Conservation (phyloP, 2,888 invertebrate species). For the Watsonalla binaria region DNA sequence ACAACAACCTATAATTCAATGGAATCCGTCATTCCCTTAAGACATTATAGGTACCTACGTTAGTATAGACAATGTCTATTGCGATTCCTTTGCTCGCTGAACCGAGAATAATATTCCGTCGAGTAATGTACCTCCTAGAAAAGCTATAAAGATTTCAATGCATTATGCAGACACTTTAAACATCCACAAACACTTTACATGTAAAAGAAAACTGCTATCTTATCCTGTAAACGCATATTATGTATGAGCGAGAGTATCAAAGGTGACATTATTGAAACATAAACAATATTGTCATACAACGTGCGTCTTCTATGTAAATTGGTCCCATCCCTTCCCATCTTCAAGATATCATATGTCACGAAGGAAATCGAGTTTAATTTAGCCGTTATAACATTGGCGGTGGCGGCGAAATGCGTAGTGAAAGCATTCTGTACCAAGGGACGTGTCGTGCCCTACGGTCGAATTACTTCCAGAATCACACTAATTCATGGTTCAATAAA, state of each 20-base stretch:
- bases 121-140: no score
- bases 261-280: background rate
- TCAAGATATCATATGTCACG: constrained; percentile 17
- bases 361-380: constrained; percentile 33
- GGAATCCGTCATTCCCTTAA: no score
- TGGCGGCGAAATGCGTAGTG: constrained; percentile 22
- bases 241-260: background rate
- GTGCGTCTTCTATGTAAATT: constrained; percentile 31
- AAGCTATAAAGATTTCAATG: no score
- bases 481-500: no score
- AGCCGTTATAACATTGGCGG: constrained; percentile 31
- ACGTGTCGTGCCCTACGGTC: constrained; percentile 21
- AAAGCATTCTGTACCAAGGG: constrained; percentile 43
- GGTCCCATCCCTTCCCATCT: constrained; percentile 1
- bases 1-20: no score
- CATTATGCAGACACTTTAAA: no score
- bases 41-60: no score
- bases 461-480: background rate
- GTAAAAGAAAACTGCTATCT: background rate
- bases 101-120: no score
- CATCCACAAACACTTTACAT: no score
- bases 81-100: no score
- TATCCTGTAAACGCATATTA: background rate
- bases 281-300: background rate
- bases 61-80: no score